These are phyloP conservation scores for Zaprionus tsacasi DNA, from an alignment of 1,140 invertebrate species.

Conservation along the genomic window DNA sequence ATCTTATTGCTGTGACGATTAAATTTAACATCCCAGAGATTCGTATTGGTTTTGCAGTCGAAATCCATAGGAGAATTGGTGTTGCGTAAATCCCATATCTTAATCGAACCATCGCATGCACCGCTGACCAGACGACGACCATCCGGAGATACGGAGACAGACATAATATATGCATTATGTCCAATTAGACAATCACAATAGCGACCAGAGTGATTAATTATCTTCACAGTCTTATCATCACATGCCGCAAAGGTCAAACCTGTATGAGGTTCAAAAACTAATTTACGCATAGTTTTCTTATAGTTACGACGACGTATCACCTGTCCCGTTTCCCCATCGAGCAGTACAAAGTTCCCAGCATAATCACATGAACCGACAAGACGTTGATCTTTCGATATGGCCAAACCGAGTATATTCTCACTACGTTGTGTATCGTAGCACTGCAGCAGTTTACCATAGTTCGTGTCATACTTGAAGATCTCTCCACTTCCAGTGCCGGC, in stretches of 20 bases:
- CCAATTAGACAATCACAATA: slow-evolving; percentile 2
- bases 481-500: slow-evolving; percentile 32
- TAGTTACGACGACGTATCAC: slow-evolving; percentile 7
- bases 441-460: not conserved
- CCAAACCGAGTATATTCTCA: slow-evolving; percentile 25
- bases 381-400: slow-evolving; percentile 1
- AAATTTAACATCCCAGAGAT: slow-evolving; percentile 45
- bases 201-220: slow-evolving; percentile 20
- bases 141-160: slow-evolving; percentile 19
- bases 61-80: slow-evolving; percentile 19
- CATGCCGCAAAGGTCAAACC: slow-evolving; percentile 6
- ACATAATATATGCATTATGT: slow-evolving; percentile 25
- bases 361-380: slow-evolving; percentile 24
- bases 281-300: slow-evolving; percentile 9
- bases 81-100: slow-evolving; percentile 27
- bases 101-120: slow-evolving; percentile 24
- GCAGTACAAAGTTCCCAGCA: slow-evolving; percentile 20
- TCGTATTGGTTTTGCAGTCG: not conserved
- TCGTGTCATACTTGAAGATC: slow-evolving; percentile 30
- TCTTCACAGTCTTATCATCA: slow-evolving; percentile 39
- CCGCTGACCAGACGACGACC: slow-evolving; percentile 18
- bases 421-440: slow-evolving; percentile 19
- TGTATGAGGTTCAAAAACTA: slow-evolving; percentile 4
- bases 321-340: slow-evolving; percentile 23
- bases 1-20: slow-evolving; percentile 30